Evolutionary conservation across 2,113 vertebrate genomes (phyloP), one percentile per base, ranked within the genome.

Genomic region (Scomber scombrus): DNA sequence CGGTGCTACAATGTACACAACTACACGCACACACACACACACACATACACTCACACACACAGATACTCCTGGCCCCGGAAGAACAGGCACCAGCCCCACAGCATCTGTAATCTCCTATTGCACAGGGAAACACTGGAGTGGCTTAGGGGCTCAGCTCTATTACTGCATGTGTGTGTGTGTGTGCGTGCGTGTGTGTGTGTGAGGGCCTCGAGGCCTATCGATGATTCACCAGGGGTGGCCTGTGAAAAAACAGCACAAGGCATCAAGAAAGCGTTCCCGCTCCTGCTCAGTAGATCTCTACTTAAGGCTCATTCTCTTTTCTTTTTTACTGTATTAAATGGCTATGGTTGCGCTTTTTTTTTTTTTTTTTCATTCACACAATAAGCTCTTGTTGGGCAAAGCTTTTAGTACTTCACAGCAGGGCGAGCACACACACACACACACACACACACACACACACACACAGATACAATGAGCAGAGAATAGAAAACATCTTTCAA

Each of bases 61-160:
- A 61, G 3, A 71, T 51, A 60, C 76, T 85, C 80, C 86, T 91
- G 84, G 92, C 89, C 89, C 82, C 31, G n/a, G 78, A 85, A 86
- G 92, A 87, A 78, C 85, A 85, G 90, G 92, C 93, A 91, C 31
- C 78, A 73, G 88, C 86, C 90, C 85, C 88, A 85, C 77, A 91
- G 93, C 93, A 93, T 91, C 94, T 95, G 92, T 95, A 94, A 95
- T 95, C 93, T 94, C 87, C 88, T 94, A 96, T 96, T 92, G 97
- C 96, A 91, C 98, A 98, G 96, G 95, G 96, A 92, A 96, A 96
- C 0, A 92, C 96, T 91, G 91, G 96, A 98, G 72, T 92, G 91
- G 92, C 86, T 88, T 68, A 76, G 85, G 71, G 88, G 90, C 88
- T 93, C 85, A 77, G 89, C 89, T 88, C 86, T 85, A 63, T 83